Conservation (phyloP, 2,797 vertebrate species). For the Pseudochirops cupreus region DNA sequence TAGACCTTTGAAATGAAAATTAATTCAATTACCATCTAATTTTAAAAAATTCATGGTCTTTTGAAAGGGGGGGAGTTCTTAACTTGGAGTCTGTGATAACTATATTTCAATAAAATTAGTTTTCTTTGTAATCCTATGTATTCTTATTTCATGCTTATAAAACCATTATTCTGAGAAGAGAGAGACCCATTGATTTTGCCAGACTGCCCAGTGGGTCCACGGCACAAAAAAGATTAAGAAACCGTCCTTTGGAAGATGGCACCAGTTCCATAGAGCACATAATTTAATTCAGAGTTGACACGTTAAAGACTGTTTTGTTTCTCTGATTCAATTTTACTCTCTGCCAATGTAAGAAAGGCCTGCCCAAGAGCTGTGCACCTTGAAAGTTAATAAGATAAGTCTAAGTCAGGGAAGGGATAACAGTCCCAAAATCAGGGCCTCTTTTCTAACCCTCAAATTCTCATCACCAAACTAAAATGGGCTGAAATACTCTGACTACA, state of each 20-base stretch:
- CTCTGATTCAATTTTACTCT: not conserved
- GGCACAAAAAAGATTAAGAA: not conserved
- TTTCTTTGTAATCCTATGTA: not conserved
- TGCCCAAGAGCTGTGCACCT: not conserved
- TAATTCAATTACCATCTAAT: not conserved
- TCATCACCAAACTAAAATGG: not conserved
- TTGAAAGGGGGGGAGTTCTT: not conserved
- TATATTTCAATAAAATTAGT: not conserved
- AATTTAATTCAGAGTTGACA: not conserved
- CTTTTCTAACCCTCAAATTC: not conserved
- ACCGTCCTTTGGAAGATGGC: not conserved
- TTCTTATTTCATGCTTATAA: slow-evolving; percentile 1
- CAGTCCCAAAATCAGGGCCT: not conserved
- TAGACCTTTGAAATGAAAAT: not conserved
- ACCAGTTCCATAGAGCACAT: not conserved
- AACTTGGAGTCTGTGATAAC: not conserved
- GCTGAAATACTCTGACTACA: not conserved
- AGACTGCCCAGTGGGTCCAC: not conserved
- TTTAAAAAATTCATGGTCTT: not conserved
- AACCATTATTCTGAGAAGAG: not conserved
- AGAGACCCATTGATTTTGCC: not conserved
- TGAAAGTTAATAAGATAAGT: not conserved
- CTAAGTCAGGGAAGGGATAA: not conserved
- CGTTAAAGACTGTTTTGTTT: not conserved
- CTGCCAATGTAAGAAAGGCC: not conserved